These are phyloP conservation scores for Lepilemur septentrionalis DNA, from an alignment of 2,797 vertebrate genomes.

Conservation along the genomic window DNA sequence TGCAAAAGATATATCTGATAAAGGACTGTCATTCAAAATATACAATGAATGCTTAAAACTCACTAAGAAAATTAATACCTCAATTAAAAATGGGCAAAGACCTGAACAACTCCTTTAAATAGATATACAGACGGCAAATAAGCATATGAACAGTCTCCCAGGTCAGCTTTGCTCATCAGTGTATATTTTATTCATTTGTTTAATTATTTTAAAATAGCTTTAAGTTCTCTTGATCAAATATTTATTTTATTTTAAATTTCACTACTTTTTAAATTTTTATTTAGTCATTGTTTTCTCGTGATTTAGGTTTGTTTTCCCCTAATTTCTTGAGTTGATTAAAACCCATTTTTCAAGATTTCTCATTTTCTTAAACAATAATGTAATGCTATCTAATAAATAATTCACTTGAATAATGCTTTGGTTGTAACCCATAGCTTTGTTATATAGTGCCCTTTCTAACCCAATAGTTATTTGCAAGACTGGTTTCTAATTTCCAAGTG, in stretches of 20 bases:
- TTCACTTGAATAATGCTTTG: background rate
- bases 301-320: background rate
- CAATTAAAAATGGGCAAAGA: background rate
- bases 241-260: background rate
- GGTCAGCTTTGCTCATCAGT: background rate
- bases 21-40: background rate
- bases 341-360: background rate
- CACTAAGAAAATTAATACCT: background rate
- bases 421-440: background rate
- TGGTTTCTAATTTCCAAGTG: background rate
- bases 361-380: background rate
- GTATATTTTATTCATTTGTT: background rate
- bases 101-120: too few species aligned
- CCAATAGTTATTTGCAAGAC: background rate
- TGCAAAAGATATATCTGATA: background rate
- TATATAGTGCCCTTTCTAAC: background rate
- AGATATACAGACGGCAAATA: background rate
- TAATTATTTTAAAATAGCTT: background rate
- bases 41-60: background rate
- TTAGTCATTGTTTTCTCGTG: background rate
- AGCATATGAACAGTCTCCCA: background rate
- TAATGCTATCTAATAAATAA: background rate
- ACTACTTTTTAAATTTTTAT: background rate
- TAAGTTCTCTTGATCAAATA: background rate
- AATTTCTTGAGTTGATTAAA: background rate